These are phyloP conservation scores for Agapornis canus DNA, from an alignment of 2,797 vertebrate genomes.

Conservation along the genomic window DNA sequence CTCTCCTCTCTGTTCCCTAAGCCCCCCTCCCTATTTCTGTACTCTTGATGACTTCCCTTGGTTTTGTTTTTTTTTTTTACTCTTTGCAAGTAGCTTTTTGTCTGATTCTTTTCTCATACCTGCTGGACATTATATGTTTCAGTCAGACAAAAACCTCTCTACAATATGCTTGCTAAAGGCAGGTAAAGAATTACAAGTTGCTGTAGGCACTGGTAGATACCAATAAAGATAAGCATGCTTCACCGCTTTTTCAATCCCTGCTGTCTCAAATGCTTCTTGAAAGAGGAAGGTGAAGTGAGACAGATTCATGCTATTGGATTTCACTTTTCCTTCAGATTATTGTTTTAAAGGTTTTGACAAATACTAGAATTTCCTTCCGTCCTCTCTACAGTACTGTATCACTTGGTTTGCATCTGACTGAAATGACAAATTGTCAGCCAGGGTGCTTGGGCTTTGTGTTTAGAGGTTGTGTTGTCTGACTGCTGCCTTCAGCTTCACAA, in stretches of 20 bases:
- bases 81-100: background rate
- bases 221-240: background rate
- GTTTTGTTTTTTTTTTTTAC: background rate
- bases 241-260: background rate
- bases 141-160: background rate
- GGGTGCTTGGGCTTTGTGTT: background rate
- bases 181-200: background rate
- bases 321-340: background rate
- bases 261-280: background rate
- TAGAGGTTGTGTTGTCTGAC: background rate
- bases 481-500: background rate
- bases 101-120: background rate
- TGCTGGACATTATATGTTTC: background rate
- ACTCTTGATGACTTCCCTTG: background rate
- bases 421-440: background rate
- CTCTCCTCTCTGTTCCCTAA: background rate
- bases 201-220: background rate
- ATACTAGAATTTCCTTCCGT: background rate
- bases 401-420: background rate
- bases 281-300: background rate
- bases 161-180: background rate
- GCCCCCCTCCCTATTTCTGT: fast-evolving
- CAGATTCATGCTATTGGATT: background rate
- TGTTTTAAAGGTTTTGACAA: background rate
- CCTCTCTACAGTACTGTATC: background rate